A percentile compares a stretch with the other conserved stretches of the same genome.
These are phyloP conservation scores for Drosophila anomalata DNA, from an alignment of 2,888 invertebrate genomes.

Conservation along the genomic window DNA sequence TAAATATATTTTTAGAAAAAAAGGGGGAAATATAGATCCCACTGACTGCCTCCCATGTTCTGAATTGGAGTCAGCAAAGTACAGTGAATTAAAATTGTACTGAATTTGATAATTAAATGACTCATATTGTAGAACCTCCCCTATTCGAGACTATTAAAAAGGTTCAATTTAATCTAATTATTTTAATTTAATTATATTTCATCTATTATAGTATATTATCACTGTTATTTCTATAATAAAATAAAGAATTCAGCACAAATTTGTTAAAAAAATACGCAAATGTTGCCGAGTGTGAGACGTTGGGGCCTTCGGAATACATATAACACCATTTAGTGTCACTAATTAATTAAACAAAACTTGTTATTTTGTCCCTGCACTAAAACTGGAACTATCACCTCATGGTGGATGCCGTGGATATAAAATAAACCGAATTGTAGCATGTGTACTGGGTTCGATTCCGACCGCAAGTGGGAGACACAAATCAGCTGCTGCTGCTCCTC, in stretches of 20 bases:
- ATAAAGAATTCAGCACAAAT: background rate
- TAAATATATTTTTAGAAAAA: background rate
- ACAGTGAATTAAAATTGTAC: background rate
- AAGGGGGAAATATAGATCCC: background rate
- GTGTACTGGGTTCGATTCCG: slow-evolving; percentile 53
- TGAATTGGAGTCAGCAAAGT: background rate
- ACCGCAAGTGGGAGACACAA: slow-evolving; percentile 54
- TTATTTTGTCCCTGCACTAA: background rate
- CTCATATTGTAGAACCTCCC: background rate
- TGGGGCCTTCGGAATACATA: slow-evolving; percentile 37
- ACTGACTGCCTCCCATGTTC: background rate
- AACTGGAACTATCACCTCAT: slow-evolving; percentile 10
- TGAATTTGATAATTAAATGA: background rate
- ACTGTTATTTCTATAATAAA: slow-evolving; percentile 67
- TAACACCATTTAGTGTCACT: slow-evolving; percentile 49
- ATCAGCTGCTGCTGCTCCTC: slow-evolving; percentile 46
- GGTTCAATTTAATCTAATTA: background rate
- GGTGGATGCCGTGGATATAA: slow-evolving; percentile 5
- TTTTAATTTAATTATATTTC: background rate
- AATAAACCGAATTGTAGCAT: slow-evolving; percentile 66
- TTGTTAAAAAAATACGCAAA: slow-evolving; percentile 33
- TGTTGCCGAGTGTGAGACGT: slow-evolving; percentile 20
- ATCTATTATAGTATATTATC: slow-evolving; percentile 35
- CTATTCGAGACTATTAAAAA: background rate
- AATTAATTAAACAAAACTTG: slow-evolving; percentile 34